Percentiles rank a stretch among this genome's conserved stretches.
Evolutionary conservation across 2,888 invertebrate genomes (phyloP).

Genomic region (Drosophila trichaetosa): DNA sequence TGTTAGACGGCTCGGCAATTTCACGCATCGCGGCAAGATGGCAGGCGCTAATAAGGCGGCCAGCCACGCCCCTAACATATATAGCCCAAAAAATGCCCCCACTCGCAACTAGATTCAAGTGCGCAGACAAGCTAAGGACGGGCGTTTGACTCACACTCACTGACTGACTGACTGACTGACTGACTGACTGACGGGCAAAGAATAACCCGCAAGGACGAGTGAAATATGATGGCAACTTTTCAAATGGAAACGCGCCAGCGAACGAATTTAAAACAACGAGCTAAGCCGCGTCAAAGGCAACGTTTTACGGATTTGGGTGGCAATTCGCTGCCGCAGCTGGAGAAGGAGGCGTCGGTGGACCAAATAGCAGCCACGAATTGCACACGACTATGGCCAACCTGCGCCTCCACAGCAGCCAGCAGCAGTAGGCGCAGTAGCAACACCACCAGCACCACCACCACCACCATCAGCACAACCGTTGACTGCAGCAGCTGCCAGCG

Average conservation of each 20-base stretch:
- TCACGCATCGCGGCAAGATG: conserved; percentile 72
- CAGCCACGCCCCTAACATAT: conserved; percentile 68
- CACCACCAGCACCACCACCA: conserved; percentile 5
- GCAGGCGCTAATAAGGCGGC: conserved; percentile 75
- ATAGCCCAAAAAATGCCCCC: conserved; percentile 42
- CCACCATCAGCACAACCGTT: conserved; percentile 11
- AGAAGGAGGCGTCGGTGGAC: neutral
- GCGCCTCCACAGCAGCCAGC: conserved; percentile 29
- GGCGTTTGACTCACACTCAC: conserved; percentile 11
- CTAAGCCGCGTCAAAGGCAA: conserved; percentile 35
- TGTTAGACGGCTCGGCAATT: conserved; percentile 55
- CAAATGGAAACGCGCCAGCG: conserved; percentile 78
- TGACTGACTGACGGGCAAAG: conserved; percentile 15
- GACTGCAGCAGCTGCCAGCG: conserved; percentile 58
- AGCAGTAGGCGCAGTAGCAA: conserved; percentile 1
- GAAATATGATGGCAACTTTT: conserved; percentile 83
- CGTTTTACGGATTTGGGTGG: conserved; percentile 20
- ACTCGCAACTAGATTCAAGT: conserved; percentile 48
- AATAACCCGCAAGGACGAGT: conserved; percentile 43
- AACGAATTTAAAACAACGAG: conserved; percentile 76
- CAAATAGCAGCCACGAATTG: conserved; percentile 43
- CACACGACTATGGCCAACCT: conserved; percentile 59
- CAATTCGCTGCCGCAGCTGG: conserved; percentile 2
- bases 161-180: conserved; percentile 7
- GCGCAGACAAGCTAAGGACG: conserved; percentile 11